Percentiles rank a stretch among this genome's conserved stretches.
These are phyloP conservation scores for Synergus gifuensis DNA, from an alignment of 2,888 invertebrate species.

Conservation along the genomic window DNA sequence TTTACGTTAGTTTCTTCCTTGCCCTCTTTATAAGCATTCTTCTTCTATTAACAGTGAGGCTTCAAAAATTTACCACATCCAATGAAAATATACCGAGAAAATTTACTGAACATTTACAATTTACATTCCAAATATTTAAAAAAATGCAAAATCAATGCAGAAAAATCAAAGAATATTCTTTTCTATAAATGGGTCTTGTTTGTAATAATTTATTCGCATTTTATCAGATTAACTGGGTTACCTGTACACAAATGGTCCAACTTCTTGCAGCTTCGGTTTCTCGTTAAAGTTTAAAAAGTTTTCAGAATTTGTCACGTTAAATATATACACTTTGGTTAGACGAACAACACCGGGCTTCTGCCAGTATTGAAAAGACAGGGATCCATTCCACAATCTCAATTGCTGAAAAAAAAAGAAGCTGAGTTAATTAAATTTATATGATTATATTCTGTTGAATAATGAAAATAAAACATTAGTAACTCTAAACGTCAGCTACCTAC, in stretches of 20 bases:
- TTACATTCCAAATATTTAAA: not conserved
- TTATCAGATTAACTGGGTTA: conserved; percentile 71
- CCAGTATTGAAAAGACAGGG: conserved; percentile 93
- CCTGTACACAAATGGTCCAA: conserved; percentile 93
- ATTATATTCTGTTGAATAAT: not conserved
- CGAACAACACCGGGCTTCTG: conserved; percentile 91
- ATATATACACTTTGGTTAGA: conserved; percentile 92
- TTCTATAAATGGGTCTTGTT: not conserved
- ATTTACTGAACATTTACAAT: not conserved
- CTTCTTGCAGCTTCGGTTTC: conserved; percentile 89
- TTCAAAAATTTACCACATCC: not conserved
- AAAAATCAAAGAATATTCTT: not conserved
- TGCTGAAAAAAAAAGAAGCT: conserved; percentile 81
- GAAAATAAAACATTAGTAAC: not conserved
- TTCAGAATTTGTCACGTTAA: conserved; percentile 92
- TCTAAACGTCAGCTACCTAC: not conserved
- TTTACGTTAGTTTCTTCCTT: not conserved
- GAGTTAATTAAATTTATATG: not conserved
- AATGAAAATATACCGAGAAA: not conserved
- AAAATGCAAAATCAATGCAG: not conserved
- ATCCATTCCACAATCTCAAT: conserved; percentile 90
- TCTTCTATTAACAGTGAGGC: not conserved
- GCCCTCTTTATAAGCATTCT: not conserved
- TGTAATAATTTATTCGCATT: not conserved
- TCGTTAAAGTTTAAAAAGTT: conserved; percentile 87